Conservation (phyloP, 2,797 vertebrate species). For the Hybognathus amarus region DNA sequence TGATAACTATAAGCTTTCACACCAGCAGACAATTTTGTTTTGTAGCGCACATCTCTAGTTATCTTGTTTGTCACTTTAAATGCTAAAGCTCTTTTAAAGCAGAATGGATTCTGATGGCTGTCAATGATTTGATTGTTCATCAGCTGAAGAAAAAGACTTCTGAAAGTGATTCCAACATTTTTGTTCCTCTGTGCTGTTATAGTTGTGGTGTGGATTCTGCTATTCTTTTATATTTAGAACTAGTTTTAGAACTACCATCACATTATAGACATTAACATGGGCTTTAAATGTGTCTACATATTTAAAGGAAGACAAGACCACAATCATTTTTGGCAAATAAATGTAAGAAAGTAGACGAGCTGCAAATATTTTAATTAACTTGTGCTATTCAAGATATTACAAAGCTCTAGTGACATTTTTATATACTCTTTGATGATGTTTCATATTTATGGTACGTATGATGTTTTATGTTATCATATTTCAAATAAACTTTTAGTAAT, state of each 20-base stretch:
- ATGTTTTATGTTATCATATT: not conserved
- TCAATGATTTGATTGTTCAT: not conserved
- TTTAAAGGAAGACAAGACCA: not conserved
- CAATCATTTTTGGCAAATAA: too few species aligned
- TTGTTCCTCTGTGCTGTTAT: not conserved
- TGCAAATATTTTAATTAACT: not conserved
- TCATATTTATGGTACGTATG: not conserved
- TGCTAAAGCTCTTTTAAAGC: not conserved
- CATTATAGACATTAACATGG: not conserved
- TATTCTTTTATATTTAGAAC: too few species aligned
- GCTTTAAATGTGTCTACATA: not conserved
- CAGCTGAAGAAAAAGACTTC: not conserved
- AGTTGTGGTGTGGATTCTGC: not conserved
- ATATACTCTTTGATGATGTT: not conserved
- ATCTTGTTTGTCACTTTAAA: not conserved
- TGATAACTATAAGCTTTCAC: not conserved
- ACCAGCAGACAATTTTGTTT: not conserved
- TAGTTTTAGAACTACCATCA: not conserved
- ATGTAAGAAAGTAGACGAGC: too few species aligned
- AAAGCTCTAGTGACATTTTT: not conserved
- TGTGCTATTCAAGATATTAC: constrained; percentile 1
- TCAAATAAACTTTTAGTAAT: not conserved
- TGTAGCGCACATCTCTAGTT: not conserved
- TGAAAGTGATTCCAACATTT: not conserved
- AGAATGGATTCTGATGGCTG: not conserved